Evolutionary conservation across 2,888 invertebrate genomes (phyloP), one percentile per base, ranked within the genome.

Genomic region (Caenorhabditis afra): DNA sequence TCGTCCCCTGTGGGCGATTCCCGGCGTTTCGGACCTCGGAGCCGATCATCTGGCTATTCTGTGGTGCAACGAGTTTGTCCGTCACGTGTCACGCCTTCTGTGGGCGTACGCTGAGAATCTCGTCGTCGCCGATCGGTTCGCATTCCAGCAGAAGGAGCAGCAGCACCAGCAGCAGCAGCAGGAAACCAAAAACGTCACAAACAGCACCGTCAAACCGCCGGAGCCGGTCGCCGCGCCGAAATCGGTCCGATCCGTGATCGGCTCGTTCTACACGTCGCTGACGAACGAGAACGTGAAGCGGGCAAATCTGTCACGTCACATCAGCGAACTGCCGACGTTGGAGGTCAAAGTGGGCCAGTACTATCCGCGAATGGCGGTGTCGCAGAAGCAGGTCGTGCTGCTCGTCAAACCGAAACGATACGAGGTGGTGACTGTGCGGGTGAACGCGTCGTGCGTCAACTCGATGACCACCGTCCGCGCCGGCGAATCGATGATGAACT

Each of bases 11-110:
- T 84, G 84, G 84, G 57, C 82, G 0, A 59, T 84, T 18, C 65
- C 61, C 12, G 67, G 57, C 0, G 74, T 74, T 10, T 66, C 79
- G 0, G 71, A 79, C 8, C 65, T 73, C 14, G 84, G 87, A 8
- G 83, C 87, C 2, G 90, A 90, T 80, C 90, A 90, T 79, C 78
- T 85, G 23, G 89, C 90, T 44, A 88, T 90, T 47, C 85, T 89
- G 0, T 90, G 90, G 90, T 90, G 90, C 77, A 90, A 91, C 67
- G 88, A 90, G 62, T 77, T 90, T 11, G 86, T 89, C 8, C 68
- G 87, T 8, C 85, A 85, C 20, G 79, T 70, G 1, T 79, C 84
- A 12, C 76, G 86, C 1, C 47, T 86, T 45, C 65, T 87, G 5
- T 86, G 81, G 45, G 75, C 81, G 16, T 86, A 86, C 39, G 87